Base-by-base conservation (phyloP, 1,140 invertebrate genomes). In the Drosophila orosa region DNA sequence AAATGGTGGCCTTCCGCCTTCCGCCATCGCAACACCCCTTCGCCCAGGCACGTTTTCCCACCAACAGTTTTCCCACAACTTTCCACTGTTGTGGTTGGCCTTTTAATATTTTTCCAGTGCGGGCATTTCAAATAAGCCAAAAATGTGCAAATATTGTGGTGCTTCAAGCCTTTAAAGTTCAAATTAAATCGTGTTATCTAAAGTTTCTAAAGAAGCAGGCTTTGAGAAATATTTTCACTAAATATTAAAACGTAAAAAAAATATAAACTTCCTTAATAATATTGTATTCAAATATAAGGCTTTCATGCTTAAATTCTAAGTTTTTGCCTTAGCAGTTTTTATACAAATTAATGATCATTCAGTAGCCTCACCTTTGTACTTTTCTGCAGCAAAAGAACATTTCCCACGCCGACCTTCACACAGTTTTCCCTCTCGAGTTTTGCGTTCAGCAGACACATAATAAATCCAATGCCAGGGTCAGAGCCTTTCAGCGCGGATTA, bases 401-500 rank as follows among this genome's bases (percentile, higher is more conserved):
- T 33, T 25, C 35, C 3, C 6, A 10, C 7, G 5, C 15, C 8
- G 3, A 9, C 19, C 9, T 15, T 37, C 7, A 3, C 13, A 17
- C 27, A 29, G 29, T 22, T 37, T 19, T n/a, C 19, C 9, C 24
- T 15, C 10, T 22, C n/a, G 4, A 37, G 6, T 10, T 35, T 33
- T 35, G 27, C 44, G 6, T 60, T 35, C 17, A 40, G 27, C 31
- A 12, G 24, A 66, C 33, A 31, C 24, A 56, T 9, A 67, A 48
- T 37, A 50, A 59, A 59, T 60, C 4, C 44, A 73, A 60, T 52
- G 67, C 31, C 67, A 59, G 37, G 35, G 31, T 50, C 45, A 24
- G 17, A 9, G 27, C 69, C 35, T 50, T 48, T 37, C 69, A 60
- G 17, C 29, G 22, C 7, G 67, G 55, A 73, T 72, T 73, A 73